Evolutionary conservation across 2,113 vertebrate species (phyloP).

Genomic region (Patagioenas fasciata): DNA sequence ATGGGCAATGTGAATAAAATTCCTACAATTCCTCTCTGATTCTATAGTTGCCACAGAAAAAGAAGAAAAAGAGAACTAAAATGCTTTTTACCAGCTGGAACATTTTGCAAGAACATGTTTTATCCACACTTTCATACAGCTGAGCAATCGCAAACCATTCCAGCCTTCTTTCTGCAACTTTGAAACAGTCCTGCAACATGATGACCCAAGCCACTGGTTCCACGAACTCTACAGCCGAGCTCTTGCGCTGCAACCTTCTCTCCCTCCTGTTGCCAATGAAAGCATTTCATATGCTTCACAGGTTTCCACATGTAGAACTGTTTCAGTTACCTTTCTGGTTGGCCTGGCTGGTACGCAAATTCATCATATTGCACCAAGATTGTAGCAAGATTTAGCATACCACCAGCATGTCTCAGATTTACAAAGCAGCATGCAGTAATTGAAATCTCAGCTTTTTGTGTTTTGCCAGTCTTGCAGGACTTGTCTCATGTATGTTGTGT

Average conservation of each 20-base stretch:
- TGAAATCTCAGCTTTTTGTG: neutral
- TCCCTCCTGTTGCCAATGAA: neutral
- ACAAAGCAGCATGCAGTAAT: neutral
- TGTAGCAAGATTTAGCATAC: neutral
- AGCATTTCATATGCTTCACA: neutral
- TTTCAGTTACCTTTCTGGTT: neutral
- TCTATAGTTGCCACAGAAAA: neutral
- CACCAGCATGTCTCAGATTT: neutral
- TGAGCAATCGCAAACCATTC: neutral
- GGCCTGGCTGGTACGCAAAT: neutral
- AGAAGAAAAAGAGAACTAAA: neutral
- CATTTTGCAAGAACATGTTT: neutral
- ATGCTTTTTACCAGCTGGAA: neutral
- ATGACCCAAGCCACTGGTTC: neutral
- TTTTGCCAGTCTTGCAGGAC: neutral
- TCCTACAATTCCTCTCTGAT: neutral
- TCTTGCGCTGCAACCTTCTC: neutral
- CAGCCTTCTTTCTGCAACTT: neutral
- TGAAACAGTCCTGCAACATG: neutral
- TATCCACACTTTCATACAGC: fast-evolving
- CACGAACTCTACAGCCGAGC: neutral
- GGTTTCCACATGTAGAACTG: neutral
- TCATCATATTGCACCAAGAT: neutral
- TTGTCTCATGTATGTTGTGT: neutral
- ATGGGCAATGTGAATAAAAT: neutral